Evolutionary conservation across 2,113 vertebrate species (phyloP).

Genomic region (Gavia stellata): DNA sequence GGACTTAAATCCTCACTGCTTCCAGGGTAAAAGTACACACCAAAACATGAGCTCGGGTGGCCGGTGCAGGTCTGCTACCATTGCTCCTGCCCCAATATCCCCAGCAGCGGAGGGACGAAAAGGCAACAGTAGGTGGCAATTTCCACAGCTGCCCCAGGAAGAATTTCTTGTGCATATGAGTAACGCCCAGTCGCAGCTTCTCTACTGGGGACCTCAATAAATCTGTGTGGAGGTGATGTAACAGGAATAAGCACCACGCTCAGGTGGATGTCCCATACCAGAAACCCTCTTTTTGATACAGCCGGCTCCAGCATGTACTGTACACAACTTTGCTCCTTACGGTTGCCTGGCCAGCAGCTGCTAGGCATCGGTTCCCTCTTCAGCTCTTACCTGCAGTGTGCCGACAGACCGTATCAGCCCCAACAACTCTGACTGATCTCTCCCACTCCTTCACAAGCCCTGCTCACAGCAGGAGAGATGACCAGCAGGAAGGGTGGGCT

Average conservation of each 20-base stretch:
- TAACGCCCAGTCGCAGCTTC: background rate
- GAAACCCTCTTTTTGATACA: background rate
- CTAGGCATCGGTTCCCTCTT: background rate
- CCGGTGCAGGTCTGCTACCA: background rate
- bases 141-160: background rate
- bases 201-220: background rate
- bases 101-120: background rate
- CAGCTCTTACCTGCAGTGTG: background rate
- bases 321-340: rapidly evolving
- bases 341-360: background rate
- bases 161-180: background rate
- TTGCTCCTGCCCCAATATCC: background rate
- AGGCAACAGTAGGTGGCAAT: background rate
- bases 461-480: background rate
- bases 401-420: background rate
- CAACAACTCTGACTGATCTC: background rate
- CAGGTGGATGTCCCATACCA: background rate
- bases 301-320: background rate
- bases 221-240: background rate
- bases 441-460: background rate
- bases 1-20: background rate
- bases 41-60: background rate
- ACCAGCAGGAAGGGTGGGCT: background rate
- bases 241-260: background rate
- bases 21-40: background rate